Evolutionary conservation across 2,113 vertebrate species (phyloP), one percentile per base, ranked within the genome.

Genomic region (Butorides virescens): DNA sequence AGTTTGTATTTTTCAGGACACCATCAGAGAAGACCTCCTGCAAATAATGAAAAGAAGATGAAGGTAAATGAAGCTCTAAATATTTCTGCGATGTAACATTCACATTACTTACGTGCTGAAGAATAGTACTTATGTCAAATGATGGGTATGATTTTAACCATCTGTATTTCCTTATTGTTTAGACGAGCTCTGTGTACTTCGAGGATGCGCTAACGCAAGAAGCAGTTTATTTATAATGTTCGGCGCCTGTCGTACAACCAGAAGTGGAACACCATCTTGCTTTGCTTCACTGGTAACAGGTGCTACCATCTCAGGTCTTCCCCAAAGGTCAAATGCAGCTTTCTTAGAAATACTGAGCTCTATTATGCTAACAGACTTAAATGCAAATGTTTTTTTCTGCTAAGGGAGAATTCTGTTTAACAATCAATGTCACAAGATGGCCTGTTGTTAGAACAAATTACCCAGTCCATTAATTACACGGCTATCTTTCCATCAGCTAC

Each of bases 1-100:
- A 94, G 73, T 90, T 90, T 66, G 59, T 88, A 27, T 91, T 92
- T 95, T 87, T 77, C 92, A 70, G 91, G 86, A 91, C 66, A 62
- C 58, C 89, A 47, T 70, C 86, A 73, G 80, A 93, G 91, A 88
- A 83, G 77, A 84, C 84, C 66, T 94, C 86, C 94, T 96, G 86
- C 86, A 90, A 95, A 75, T 75, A 93, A 92, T 39, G 67, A 96
- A 49, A 93, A 95, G 78, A 90, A 93, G 91, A 78, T 91, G 88
- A 87, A 71, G 56, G 83, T 81, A 95, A 95, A 95, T 37, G 67
- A 96, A 90, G 67, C 46, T 92, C 42, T 81, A 92, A 86, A 47
- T 79, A 80, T 63, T 67, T 71, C 75, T 74, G 89, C 76, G 91
- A 63, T 47, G 36, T 82, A 86, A 92, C 46, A 79, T 56, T 89